Evolutionary conservation across 2,888 invertebrate genomes (phyloP).

Genomic region (Luperina nickerlii): DNA sequence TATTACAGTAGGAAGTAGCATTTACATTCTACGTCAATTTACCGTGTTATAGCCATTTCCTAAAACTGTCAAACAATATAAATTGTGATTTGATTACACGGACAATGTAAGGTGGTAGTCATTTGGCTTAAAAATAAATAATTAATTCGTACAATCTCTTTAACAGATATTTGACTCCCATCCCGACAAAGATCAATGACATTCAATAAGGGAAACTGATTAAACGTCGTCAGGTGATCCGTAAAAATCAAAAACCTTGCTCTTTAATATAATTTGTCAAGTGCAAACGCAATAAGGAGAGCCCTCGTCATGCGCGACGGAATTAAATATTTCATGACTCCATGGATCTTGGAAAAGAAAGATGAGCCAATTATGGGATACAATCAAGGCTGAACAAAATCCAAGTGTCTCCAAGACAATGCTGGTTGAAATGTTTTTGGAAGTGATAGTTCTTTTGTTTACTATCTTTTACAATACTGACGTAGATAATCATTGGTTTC

Average conservation of each 20-base stretch:
- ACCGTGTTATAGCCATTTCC: too few relatives aligned
- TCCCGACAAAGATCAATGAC: slow-evolving; percentile 12
- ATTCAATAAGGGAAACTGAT: slow-evolving; percentile 24
- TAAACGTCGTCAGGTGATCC: slow-evolving; percentile 57
- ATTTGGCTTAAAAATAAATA: too few relatives aligned
- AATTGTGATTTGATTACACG: not conserved
- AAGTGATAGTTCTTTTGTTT: not conserved
- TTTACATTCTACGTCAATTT: too few relatives aligned
- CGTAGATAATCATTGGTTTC: too few relatives aligned
- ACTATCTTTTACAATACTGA: not conserved
- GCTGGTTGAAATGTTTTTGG: not conserved
- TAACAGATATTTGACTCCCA: not conserved
- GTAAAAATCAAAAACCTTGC: slow-evolving; percentile 61
- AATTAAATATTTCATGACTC: slow-evolving; percentile 83
- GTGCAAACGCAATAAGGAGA: slow-evolving; percentile 80
- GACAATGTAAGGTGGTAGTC: not conserved
- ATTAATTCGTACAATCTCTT: not conserved
- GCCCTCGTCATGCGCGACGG: slow-evolving; percentile 76
- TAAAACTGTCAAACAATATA: not conserved
- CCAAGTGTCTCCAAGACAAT: not conserved
- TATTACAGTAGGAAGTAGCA: too few relatives aligned
- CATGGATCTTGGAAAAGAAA: slow-evolving; percentile 50
- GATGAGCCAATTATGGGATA: slow-evolving; percentile 31
- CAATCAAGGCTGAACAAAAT: not conserved
- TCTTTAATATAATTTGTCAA: slow-evolving; percentile 80